A percentile compares a stretch with the other conserved stretches of the same genome.
Conservation (phyloP, 1,140 invertebrate species). For the Oryctes rhinoceros region DNA sequence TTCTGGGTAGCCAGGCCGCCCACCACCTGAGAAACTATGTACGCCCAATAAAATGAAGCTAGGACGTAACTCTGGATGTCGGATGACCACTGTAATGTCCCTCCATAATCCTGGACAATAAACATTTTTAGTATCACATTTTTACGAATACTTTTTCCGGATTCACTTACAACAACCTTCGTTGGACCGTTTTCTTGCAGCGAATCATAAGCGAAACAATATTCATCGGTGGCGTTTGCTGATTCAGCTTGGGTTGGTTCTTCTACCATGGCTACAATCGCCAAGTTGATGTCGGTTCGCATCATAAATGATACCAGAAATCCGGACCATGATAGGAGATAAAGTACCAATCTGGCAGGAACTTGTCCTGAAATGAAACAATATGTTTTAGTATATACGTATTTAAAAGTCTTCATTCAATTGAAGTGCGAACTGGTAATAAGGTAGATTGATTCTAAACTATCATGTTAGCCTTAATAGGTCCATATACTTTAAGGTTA, state of each 20-base stretch:
- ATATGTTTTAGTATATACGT: not conserved
- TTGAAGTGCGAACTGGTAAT: too few relatives aligned
- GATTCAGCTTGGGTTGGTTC: conserved; percentile 46
- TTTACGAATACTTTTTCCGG: too few relatives aligned
- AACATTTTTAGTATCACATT: too few relatives aligned
- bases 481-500: too few relatives aligned
- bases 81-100: conserved; percentile 71
- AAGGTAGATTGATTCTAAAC: too few relatives aligned
- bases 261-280: conserved; percentile 74
- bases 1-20: conserved; percentile 79
- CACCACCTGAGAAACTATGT: conserved; percentile 74
- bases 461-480: too few relatives aligned
- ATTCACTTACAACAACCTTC: not conserved
- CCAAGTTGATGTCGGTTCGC: conserved; percentile 77
- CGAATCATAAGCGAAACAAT: conserved; percentile 44
- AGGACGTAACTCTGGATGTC: conserved; percentile 70
- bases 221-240: conserved; percentile 51
- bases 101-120: conserved; percentile 58
- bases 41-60: conserved; percentile 78
- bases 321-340: conserved; percentile 75
- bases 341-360: conserved; percentile 73
- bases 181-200: not conserved
- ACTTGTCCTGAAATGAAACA: conserved; percentile 56
- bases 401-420: too few relatives aligned
- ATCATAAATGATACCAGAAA: conserved; percentile 81